Base-by-base conservation (phyloP, 2,797 vertebrate genomes). In the Hoplostethus mediterraneus region DNA sequence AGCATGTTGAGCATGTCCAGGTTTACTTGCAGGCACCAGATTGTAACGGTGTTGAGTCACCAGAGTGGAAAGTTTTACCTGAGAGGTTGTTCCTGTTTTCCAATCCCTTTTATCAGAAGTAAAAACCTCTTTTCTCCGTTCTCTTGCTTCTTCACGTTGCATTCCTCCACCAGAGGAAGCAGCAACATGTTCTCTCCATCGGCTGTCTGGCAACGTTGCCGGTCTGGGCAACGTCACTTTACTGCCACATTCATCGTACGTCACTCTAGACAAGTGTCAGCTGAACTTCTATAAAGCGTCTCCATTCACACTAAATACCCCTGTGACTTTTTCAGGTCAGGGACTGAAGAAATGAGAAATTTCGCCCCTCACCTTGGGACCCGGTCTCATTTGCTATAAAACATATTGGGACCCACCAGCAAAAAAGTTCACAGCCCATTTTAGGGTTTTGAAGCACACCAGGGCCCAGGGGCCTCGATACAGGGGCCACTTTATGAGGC, bases 361-460 rank as follows among this genome's bases (percentile, higher is more conserved):
- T 52, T 44, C 13, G 17, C 53, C 25, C 63, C 47, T 42, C n/a
- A 9, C 52, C 52, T 63, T 30, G 14, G 42, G 60, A 42, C 13
- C 31, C 40, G 13, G 11, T 55, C 9, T 63, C 14, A 49, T 63
- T 71, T 63, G 25, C 52, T 57, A 38, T 71, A 66, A 61, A 73
- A 66, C 21, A 40, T 16, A 59, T 36, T 14, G 12, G 45, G 12
- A 14, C 25, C 12, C 51, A 51, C 2, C 44, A 49, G 58, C 17
- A 56, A 63, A 66, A 66, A 28, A n/a, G 16, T 28, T n/a, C 56
- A 47, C 9, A 38, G 61, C 21, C 66, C 25, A 5, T 36, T 53
- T 63, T 57, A 44, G 5, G 28, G n/a, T 53, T 73, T 33, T 53
- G 47, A 36, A 12, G 30, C 47, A 44, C 58, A 45, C 52, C 1